A percentile compares a stretch with the other conserved stretches of the same genome.
Evolutionary conservation across 2,797 vertebrate genomes (phyloP).

Genomic region (Caiman crocodilus): DNA sequence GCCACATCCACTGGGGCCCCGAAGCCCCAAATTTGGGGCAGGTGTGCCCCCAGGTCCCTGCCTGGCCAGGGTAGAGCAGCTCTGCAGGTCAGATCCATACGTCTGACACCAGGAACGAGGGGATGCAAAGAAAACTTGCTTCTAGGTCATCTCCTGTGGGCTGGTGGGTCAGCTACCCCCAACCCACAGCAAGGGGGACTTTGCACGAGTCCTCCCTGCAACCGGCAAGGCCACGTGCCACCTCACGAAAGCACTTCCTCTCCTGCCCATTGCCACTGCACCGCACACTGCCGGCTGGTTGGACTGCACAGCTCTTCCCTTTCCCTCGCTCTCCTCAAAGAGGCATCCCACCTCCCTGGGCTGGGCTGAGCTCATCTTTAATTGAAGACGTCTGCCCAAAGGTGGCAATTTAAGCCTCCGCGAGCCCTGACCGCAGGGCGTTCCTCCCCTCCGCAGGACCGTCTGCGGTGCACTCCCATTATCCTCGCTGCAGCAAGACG

Average conservation of each 20-base stretch:
- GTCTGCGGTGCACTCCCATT: slow-evolving; percentile 58
- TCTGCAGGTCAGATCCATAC: too few relatives aligned
- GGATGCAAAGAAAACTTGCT: not conserved
- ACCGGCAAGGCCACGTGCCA: rapidly evolving
- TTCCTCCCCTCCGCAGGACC: slow-evolving; percentile 42
- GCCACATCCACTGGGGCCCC: too few relatives aligned
- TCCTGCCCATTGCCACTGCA: not conserved
- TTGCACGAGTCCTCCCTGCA: not conserved
- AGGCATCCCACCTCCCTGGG: rapidly evolving
- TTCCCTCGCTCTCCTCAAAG: not conserved
- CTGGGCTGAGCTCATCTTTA: slow-evolving; percentile 32
- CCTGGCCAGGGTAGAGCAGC: too few relatives aligned
- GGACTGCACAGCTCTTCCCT: not conserved
- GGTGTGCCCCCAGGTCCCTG: too few relatives aligned
- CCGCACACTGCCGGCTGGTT: too few relatives aligned
- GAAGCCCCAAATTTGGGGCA: too few relatives aligned
- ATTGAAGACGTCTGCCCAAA: slow-evolving; percentile 32
- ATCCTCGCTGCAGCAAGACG: slow-evolving; percentile 50
- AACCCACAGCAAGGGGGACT: not conserved
- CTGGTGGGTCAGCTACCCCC: not conserved
- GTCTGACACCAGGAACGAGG: not conserved
- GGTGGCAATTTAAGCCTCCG: slow-evolving; percentile 17
- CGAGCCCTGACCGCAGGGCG: slow-evolving; percentile 5
- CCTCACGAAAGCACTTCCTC: not conserved
- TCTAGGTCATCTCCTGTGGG: not conserved